These are phyloP conservation scores for Trematomus loennbergii DNA, from an alignment of 2,113 vertebrate genomes.

Conservation along the genomic window DNA sequence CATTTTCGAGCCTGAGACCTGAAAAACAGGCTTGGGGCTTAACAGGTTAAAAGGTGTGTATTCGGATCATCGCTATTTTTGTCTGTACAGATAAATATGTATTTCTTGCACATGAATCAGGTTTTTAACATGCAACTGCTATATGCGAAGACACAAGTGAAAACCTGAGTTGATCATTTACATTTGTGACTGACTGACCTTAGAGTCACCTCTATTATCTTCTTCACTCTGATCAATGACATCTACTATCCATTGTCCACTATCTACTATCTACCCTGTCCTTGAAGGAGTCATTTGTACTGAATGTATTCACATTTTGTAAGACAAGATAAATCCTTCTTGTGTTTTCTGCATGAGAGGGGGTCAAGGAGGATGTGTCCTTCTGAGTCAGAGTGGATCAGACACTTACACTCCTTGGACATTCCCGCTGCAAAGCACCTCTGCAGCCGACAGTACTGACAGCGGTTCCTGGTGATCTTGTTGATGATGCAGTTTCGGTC, in stretches of 20 bases:
- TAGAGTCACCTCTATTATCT: not conserved
- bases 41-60: too few species aligned
- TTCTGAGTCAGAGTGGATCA: not conserved
- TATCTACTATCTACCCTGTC: not conserved
- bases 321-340: too few species aligned
- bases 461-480: constrained; percentile 97
- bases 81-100: not conserved
- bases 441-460: constrained; percentile 96
- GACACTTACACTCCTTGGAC: constrained; percentile 96
- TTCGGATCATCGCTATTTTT: too few species aligned
- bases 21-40: too few species aligned
- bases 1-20: too few species aligned
- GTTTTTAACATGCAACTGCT: not conserved
- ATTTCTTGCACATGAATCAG: not conserved
- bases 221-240: not conserved
- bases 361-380: not conserved
- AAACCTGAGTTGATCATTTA: constrained; percentile 1
- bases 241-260: not conserved
- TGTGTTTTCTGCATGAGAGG: not conserved
- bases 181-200: not conserved
- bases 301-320: not conserved
- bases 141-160: not conserved
- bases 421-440: constrained; percentile 96
- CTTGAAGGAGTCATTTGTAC: not conserved
- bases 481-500: constrained; percentile 98